A percentile compares a stretch with the other conserved stretches of the same genome.
These are phyloP conservation scores for Eucriotettix oculatus DNA, from an alignment of 2,888 invertebrate species.

Conservation along the genomic window DNA sequence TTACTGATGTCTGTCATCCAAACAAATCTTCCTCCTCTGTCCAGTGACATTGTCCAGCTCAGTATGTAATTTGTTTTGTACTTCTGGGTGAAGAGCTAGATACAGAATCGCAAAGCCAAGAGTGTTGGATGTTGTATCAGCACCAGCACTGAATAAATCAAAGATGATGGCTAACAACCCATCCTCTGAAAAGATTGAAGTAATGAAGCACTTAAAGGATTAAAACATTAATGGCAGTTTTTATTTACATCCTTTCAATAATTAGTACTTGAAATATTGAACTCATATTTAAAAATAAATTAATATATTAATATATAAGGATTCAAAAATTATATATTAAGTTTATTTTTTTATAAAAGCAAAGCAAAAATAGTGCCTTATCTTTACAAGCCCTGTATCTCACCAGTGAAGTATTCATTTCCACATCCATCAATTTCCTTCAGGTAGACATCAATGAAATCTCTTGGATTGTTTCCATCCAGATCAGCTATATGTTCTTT, in stretches of 20 bases:
- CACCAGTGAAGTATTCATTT: no score
- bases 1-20: slow-evolving; percentile 10
- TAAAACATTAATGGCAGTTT: no score
- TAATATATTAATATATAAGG: no score
- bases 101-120: slow-evolving; percentile 14
- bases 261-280: no score
- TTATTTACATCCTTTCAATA: no score
- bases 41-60: slow-evolving; percentile 14
- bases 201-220: no score
- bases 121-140: slow-evolving; percentile 13
- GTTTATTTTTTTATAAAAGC: no score
- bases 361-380: no score
- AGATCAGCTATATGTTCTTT: slow-evolving; percentile 12
- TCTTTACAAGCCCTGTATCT: no score
- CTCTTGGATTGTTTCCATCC: slow-evolving; percentile 10
- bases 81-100: slow-evolving; percentile 14
- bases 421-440: slow-evolving; percentile 7
- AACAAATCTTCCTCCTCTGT: slow-evolving; percentile 1
- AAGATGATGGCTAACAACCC: slow-evolving; percentile 9
- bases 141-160: slow-evolving; percentile 15
- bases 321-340: no score
- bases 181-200: slow-evolving; percentile 8
- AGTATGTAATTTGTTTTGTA: slow-evolving; percentile 12
- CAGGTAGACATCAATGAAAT: slow-evolving; percentile 15
- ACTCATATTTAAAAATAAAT: no score